Evolutionary conservation across 2,113 vertebrate species (phyloP).

Genomic region (Ageneiosus marmoratus): DNA sequence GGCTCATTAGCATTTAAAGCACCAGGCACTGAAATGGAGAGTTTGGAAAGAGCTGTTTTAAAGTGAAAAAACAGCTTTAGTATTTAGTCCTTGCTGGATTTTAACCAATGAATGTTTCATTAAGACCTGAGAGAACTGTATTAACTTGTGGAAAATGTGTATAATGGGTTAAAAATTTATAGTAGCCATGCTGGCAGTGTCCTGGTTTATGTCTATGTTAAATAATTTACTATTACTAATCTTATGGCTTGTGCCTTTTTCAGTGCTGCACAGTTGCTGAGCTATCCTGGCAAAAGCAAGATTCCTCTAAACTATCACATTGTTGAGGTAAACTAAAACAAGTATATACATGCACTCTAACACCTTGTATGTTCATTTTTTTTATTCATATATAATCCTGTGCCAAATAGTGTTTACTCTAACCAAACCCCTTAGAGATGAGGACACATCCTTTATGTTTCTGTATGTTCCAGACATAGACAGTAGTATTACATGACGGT

Average conservation of each 20-base stretch:
- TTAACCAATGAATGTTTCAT: no score
- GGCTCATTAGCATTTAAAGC: no score
- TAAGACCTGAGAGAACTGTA: no score
- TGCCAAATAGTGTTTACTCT: not conserved
- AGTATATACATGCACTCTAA: not conserved
- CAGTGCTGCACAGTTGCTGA: slow-evolving; percentile 94
- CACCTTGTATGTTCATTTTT: not conserved
- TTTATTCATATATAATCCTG: not conserved
- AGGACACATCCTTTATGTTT: not conserved
- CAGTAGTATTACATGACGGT: not conserved
- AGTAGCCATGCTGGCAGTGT: not conserved
- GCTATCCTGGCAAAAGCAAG: slow-evolving; percentile 96
- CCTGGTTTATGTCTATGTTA: no score
- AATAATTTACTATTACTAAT: slow-evolving; percentile 37
- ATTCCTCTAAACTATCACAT: slow-evolving; percentile 98
- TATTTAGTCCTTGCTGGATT: no score
- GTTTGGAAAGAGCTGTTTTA: no score
- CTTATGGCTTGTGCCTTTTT: not conserved
- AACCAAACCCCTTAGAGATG: not conserved
- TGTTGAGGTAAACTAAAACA: slow-evolving; percentile 82
- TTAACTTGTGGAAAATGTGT: no score
- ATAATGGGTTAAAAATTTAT: no score
- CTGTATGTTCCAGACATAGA: not conserved
- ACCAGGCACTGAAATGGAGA: no score
- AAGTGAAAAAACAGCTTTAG: no score